phyloP scores from a whole-genome alignment of 2,113 vertebrate species.

The Corythoichthys haematopterus region DNA sequence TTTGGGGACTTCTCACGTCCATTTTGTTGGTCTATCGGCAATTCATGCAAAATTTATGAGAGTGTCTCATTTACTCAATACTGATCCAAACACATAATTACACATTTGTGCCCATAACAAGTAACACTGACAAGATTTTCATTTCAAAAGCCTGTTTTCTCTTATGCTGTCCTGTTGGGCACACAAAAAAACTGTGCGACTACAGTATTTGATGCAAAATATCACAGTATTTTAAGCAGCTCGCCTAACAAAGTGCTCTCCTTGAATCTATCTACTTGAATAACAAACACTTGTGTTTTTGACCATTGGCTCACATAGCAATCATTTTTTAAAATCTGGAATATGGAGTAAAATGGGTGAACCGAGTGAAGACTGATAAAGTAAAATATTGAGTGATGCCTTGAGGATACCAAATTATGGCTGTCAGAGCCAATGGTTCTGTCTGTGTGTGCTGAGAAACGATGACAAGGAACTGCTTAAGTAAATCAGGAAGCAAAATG shows the following conservation, averaged over 20 bases:
- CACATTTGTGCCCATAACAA: no score
- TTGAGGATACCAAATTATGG: slow-evolving; percentile 55
- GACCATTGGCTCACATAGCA: not conserved
- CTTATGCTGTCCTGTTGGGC: not conserved
- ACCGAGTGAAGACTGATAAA: slow-evolving; percentile 42
- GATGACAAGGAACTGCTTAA: slow-evolving; percentile 4
- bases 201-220: not conserved
- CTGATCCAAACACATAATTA: no score
- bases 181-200: not conserved
- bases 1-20: no score
- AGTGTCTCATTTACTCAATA: no score
- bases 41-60: no score
- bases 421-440: slow-evolving; percentile 36
- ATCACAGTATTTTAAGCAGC: not conserved
- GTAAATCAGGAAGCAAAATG: slow-evolving; percentile 29
- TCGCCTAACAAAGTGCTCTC: not conserved
- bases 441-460: slow-evolving; percentile 33
- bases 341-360: slow-evolving; percentile 29
- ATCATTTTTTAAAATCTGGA: slow-evolving; percentile 13
- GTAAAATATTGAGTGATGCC: slow-evolving; percentile 54
- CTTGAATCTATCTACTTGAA: not conserved
- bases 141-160: not conserved
- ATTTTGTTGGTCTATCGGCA: no score
- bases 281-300: not conserved
- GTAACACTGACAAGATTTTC: no score